These are phyloP conservation scores for Paramormyrops hopkinsi DNA, from an alignment of 2,797 vertebrate species.

Conservation along the genomic window DNA sequence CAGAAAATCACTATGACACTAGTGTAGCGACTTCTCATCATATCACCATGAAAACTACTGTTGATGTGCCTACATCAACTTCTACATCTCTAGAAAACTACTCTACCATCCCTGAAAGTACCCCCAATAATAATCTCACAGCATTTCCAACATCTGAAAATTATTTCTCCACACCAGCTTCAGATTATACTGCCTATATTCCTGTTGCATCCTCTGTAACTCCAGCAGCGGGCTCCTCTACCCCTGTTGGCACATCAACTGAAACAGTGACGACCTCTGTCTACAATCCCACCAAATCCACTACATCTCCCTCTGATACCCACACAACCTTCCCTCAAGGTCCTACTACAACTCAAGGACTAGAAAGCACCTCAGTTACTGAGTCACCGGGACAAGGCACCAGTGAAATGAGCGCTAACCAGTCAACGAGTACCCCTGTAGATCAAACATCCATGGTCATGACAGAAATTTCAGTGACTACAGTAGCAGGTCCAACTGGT, in stretches of 20 bases:
- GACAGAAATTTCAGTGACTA: not conserved
- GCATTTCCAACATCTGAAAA: not conserved
- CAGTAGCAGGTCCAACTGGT: not conserved
- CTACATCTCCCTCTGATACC: slow-evolving; percentile 26
- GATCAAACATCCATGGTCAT: not conserved
- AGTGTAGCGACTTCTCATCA: not conserved
- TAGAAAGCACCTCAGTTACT: not conserved
- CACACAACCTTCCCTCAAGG: slow-evolving; percentile 43
- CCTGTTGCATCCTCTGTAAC: not conserved
- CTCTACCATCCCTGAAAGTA: not conserved
- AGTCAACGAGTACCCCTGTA: not conserved
- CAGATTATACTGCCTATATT: not conserved
- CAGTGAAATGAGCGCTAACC: not conserved
- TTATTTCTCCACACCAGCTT: not conserved
- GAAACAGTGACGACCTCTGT: not conserved
- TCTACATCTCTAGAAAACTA: not conserved
- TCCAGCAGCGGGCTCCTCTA: not conserved
- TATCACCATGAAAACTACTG: not conserved
- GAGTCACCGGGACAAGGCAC: not conserved
- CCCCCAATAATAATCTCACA: not conserved
- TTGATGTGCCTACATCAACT: not conserved
- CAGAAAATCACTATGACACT: not conserved
- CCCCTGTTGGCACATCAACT: not conserved
- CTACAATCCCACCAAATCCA: not conserved
- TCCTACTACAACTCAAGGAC: slow-evolving; percentile 19